Base-by-base conservation (phyloP, 2,797 vertebrate genomes). In the Enteromius trimaculatus region DNA sequence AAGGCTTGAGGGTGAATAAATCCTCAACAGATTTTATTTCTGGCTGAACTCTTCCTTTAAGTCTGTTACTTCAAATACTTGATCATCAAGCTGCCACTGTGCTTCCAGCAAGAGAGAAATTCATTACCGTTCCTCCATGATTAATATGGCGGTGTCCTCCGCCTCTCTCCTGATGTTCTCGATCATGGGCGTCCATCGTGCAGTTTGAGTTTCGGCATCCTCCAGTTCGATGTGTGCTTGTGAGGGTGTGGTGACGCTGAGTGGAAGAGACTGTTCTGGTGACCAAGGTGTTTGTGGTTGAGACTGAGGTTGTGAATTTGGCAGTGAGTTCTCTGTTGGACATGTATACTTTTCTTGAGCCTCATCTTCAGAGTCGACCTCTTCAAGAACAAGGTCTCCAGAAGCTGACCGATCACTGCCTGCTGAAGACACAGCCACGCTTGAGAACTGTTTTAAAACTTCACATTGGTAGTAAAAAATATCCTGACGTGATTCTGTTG, bases 191-290 rank as follows among this genome's bases (percentile, higher is more conserved):
- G 94, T 95, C 95, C 95, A 95, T 77, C 93, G 92, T 66, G 91
- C 94, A 0, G 95, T 95, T 86, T 95, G 94, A 1, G 95, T 95
- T 88, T 94, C 94, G 0, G 94, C 95, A 1, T 95, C 94, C 82
- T 95, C 94, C 66, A 85, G 92, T 75, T 77, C 55, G 4, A 49
- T 75, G 23, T 49, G 42, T 21, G 72, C 79, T 64, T 87, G 87
- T 0, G 81, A 39, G 4, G 4, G 17, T 6, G 65, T 47, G 53
- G 17, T 29, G 51, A 80, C 53, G 10, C 77, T 84, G 23, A 21
- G 29, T 34, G 75, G 31, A 68, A 69, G 80, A 14, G 8, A 51
- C 16, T 72, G 23, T 77, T 71, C 85, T 6, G 83, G 64, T 62
- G 80, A 77, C 19, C 26, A 53, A 3, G 74, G 55, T 8, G 53